Evolutionary conservation across 2,888 invertebrate species (phyloP), one percentile per base, ranked within the genome.

Genomic region (Parasteatoda lunata): DNA sequence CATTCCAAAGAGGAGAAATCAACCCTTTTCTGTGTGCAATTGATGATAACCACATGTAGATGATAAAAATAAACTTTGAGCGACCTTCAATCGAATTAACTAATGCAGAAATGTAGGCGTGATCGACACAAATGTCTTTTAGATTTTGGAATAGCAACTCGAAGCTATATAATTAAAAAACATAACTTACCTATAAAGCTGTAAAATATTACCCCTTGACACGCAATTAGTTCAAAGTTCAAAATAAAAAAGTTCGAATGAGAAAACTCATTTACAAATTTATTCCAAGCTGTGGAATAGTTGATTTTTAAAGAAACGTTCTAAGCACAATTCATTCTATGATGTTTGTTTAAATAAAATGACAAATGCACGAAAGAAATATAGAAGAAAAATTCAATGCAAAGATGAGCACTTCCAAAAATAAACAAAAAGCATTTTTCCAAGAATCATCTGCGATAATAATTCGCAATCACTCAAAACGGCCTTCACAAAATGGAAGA

Each of bases 401-500:
- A 64, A 47, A 69, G 54, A 69, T 13, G 70, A 78, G 47, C 71
- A 52, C 70, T 30, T 4, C n/a, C 49, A 70, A 71, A 59, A 66
- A 49, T 71, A 72, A 77, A 77, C 65, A 77, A 77, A 77, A 51
- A 66, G 68, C 51, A 64, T 82, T 48, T 5, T 81, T 81, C 77
- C 66, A 64, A 76, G 83, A 77, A 75, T n/a, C 65, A 15, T 64
- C 65, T 30, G 30, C 71, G 65, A 72, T 65, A 64, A 52, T 70
- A 51, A 65, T 77, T 72, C 64, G 47, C 77, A 72, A 71, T 66
- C 72, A 52, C 66, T 64, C 48, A 71, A 52, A 45, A 51, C 72
- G 83, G 83, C 83, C 83, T 83, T 83, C 77, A 64, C 68, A 49
- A 69, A 71, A 54, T 48, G 64, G 59, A 59, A 65, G 70, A 77